phyloP scores from a whole-genome alignment of 2,888 invertebrate genomes.

The Acanthosepion esculentum region DNA sequence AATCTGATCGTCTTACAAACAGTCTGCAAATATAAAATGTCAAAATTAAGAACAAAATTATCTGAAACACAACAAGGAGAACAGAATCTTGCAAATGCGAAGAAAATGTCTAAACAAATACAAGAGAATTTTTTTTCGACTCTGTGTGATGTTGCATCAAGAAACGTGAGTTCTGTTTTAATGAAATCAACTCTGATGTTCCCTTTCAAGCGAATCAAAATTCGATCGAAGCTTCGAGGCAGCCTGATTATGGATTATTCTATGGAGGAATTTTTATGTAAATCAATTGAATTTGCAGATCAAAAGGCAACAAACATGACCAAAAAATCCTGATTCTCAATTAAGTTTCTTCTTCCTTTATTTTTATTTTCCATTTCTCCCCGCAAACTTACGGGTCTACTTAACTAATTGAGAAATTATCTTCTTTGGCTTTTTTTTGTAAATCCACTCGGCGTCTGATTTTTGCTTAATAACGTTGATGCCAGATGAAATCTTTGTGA shows the following conservation, averaged over 20 bases:
- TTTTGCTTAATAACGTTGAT: neutral
- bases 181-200: neutral
- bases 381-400: neutral
- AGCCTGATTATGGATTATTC: neutral
- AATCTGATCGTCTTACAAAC: too few relatives aligned
- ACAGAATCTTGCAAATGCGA: too few relatives aligned
- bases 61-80: too few relatives aligned
- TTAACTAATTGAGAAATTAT: neutral
- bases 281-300: neutral
- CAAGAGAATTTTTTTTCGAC: neutral
- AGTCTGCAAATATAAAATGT: too few relatives aligned
- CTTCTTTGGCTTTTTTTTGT: neutral
- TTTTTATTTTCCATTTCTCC: neutral
- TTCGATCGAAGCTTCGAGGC: neutral
- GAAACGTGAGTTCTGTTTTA: neutral
- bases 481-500: neutral
- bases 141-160: neutral
- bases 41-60: too few relatives aligned
- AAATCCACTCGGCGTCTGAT: too few relatives aligned
- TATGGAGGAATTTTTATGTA: neutral
- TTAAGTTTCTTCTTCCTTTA: neutral
- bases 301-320: slow-evolving; percentile 39
- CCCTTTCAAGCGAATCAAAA: neutral
- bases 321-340: slow-evolving; percentile 21
- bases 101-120: neutral